Evolutionary conservation across 2,113 vertebrate species (phyloP).

Genomic region (Channa maculata): DNA sequence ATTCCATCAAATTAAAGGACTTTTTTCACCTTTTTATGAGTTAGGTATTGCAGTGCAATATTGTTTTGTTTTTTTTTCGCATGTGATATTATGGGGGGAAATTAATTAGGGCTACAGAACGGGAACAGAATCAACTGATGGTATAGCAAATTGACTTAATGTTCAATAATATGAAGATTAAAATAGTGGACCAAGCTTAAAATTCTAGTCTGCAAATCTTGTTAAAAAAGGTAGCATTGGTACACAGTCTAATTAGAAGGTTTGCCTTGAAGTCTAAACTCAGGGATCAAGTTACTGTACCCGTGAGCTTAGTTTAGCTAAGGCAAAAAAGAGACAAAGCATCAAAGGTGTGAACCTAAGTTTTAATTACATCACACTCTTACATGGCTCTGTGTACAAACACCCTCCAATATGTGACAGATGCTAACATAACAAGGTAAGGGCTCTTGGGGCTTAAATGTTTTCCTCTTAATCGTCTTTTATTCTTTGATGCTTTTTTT

Average conservation of each 20-base stretch:
- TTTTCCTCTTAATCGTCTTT: constrained; percentile 38
- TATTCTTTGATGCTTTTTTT: constrained; percentile 14
- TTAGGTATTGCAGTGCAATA: too few relatives aligned
- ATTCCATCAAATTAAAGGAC: too few relatives aligned
- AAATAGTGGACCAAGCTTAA: background rate
- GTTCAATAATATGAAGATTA: background rate
- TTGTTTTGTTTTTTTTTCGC: too few relatives aligned
- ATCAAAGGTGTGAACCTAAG: constrained; percentile 19
- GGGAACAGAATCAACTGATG: too few relatives aligned
- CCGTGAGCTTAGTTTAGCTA: background rate
- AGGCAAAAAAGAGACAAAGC: constrained; percentile 15
- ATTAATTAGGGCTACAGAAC: too few relatives aligned
- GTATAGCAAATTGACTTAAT: too few relatives aligned
- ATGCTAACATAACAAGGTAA: constrained; percentile 44
- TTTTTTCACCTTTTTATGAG: too few relatives aligned
- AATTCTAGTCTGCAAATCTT: background rate
- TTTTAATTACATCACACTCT: constrained; percentile 60
- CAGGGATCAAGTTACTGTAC: background rate
- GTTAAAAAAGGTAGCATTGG: background rate
- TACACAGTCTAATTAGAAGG: background rate
- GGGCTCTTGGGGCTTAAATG: constrained; percentile 41
- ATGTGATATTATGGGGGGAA: too few relatives aligned
- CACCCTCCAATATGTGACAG: constrained; percentile 37
- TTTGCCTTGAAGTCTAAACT: background rate
- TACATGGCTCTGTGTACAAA: constrained; percentile 1